Evolutionary conservation across 2,113 vertebrate genomes (phyloP).

Genomic region (Bolborhynchus lineola): DNA sequence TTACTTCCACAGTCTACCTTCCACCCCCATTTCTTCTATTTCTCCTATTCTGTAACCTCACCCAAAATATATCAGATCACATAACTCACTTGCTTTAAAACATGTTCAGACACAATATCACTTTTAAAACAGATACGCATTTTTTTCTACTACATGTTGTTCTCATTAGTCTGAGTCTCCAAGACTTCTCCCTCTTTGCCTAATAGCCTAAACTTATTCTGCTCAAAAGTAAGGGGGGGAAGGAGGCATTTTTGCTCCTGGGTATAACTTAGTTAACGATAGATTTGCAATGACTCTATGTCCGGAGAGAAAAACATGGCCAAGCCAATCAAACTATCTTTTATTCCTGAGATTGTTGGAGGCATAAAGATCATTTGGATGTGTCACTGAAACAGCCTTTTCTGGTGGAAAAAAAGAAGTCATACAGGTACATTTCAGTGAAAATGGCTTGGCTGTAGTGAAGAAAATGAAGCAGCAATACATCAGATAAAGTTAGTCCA

Average conservation of each 20-base stretch:
- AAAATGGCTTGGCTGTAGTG: not conserved
- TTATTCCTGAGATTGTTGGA: not conserved
- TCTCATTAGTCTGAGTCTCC: not conserved
- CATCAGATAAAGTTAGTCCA: not conserved
- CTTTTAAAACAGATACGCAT: not conserved
- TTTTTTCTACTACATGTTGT: constrained; percentile 11
- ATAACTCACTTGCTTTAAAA: not conserved
- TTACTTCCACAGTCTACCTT: not conserved
- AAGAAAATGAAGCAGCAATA: not conserved
- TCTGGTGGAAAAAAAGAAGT: not conserved
- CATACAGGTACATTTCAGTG: not conserved
- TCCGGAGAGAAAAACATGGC: not conserved
- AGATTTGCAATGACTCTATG: not conserved
- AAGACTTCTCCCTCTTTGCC: not conserved
- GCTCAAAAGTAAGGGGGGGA: not conserved
- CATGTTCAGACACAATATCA: not conserved
- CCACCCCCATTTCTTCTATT: not conserved
- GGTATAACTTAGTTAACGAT: not conserved
- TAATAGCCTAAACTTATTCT: not conserved
- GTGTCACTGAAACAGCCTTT: not conserved
- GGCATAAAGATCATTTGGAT: not conserved
- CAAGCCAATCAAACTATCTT: not conserved
- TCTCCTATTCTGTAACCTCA: not conserved
- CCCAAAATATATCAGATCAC: not conserved
- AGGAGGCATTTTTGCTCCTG: not conserved